Evolutionary conservation across 2,797 vertebrate genomes (phyloP).

Genomic region (Ptychadena robeensis): DNA sequence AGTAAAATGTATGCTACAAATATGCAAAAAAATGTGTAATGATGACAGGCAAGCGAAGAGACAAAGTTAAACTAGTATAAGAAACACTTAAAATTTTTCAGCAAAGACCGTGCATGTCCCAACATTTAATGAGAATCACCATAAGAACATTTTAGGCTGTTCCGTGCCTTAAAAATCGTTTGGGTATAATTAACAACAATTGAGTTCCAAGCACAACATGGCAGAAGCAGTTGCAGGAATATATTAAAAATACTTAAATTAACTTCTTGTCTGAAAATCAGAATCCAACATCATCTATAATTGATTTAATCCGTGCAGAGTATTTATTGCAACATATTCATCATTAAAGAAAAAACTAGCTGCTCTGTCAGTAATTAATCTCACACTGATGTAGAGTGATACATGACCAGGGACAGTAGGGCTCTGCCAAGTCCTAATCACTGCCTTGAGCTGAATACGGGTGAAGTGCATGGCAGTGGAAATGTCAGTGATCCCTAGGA

Average conservation of each 20-base stretch:
- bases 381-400: slow-evolving; percentile 6
- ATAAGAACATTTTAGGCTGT: background rate
- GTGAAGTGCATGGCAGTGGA: slow-evolving; percentile 4
- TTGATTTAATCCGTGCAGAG: background rate
- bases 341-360: slow-evolving; percentile 22
- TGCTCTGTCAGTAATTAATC: slow-evolving; percentile 22
- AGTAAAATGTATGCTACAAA: background rate
- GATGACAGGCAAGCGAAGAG: background rate
- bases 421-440: slow-evolving; percentile 24
- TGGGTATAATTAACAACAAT: slow-evolving; percentile 11
- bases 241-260: slow-evolving; percentile 1
- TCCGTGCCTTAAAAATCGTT: background rate
- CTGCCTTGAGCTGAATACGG: slow-evolving; percentile 10
- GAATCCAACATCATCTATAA: slow-evolving; percentile 9
- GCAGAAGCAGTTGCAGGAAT: background rate
- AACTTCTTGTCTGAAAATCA: slow-evolving; percentile 1
- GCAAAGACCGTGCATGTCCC: background rate
- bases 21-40: background rate
- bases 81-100: background rate
- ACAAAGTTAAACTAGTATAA: background rate
- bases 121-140: background rate
- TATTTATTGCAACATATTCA: slow-evolving; percentile 30
- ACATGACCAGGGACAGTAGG: slow-evolving; percentile 15
- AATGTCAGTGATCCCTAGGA: slow-evolving; percentile 35
- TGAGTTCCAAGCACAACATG: background rate